These are phyloP conservation scores for Drosophila mimetica DNA, from an alignment of 2,888 invertebrate species.

Conservation along the genomic window DNA sequence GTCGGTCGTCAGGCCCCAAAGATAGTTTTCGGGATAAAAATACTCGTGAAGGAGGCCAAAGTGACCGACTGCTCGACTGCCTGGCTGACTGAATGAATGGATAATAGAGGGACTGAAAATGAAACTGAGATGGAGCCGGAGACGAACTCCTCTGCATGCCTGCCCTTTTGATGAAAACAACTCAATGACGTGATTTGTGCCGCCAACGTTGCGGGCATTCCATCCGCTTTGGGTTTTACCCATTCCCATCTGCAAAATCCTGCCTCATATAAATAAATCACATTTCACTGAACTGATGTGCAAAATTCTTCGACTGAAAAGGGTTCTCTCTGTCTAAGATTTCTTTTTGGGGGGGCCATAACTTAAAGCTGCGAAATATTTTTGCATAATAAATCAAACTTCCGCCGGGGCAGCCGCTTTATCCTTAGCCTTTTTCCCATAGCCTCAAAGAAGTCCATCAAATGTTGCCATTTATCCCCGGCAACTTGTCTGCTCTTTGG, in stretches of 20 bases:
- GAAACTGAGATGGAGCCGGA: neutral
- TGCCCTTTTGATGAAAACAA: conserved; percentile 81
- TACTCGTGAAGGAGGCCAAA: conserved; percentile 41
- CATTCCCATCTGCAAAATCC: conserved; percentile 33
- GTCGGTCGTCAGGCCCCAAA: conserved; percentile 37
- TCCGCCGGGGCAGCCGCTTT: conserved; percentile 53
- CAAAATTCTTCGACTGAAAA: conserved; percentile 60
- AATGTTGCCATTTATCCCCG: conserved; percentile 47
- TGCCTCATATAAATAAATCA: conserved; percentile 72
- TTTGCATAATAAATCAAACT: conserved; percentile 81
- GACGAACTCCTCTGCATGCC: conserved; percentile 57
- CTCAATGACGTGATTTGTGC: conserved; percentile 81
- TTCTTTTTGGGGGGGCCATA: conserved; percentile 39
- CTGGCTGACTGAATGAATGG: conserved; percentile 57
- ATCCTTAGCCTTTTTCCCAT: conserved; percentile 20
- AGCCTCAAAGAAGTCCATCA: conserved; percentile 41
- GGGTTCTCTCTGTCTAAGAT: conserved; percentile 21
- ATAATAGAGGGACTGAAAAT: conserved; percentile 6
- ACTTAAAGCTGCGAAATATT: conserved; percentile 62
- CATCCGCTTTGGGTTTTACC: neutral
- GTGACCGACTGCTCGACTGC: conserved; percentile 31
- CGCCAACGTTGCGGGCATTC: conserved; percentile 68
- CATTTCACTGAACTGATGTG: conserved; percentile 71
- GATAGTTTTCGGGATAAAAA: conserved; percentile 80
- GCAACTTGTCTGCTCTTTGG: conserved; percentile 52